phyloP scores from a whole-genome alignment of 23 tunicate species.

The Diplosoma virens region DNA sequence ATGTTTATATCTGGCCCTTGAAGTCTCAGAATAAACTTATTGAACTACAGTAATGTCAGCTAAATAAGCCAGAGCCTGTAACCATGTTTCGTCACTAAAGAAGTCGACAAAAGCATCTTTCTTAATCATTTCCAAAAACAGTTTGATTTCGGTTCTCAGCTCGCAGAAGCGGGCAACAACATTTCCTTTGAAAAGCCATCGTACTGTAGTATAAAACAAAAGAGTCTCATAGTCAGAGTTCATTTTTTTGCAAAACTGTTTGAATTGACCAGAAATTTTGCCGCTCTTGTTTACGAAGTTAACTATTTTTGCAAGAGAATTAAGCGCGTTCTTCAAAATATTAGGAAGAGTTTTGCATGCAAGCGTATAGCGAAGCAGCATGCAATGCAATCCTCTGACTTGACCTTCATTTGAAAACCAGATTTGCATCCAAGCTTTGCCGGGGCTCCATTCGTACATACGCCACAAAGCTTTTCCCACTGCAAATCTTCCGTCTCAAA shows the following conservation, averaged over 20 bases:
- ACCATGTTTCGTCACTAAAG: too few species aligned
- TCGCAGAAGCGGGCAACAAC: too few species aligned
- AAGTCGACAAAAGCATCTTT: too few species aligned
- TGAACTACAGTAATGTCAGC: too few species aligned
- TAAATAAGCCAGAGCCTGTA: too few species aligned
- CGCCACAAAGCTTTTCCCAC: conserved; percentile 57
- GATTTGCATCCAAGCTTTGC: conserved; percentile 47
- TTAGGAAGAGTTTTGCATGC: conserved; percentile 47
- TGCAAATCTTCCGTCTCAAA: conserved; percentile 19
- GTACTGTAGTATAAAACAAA: too few species aligned
- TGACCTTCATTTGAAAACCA: conserved; percentile 57
- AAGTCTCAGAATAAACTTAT: too few species aligned
- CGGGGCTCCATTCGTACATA: conserved; percentile 37
- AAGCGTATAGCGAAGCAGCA: conserved; percentile 41
- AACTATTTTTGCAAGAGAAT: conserved; percentile 44
- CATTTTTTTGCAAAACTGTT: conserved; percentile 55
- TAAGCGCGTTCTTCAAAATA: conserved; percentile 26
- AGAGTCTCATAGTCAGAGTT: conserved; percentile 31
- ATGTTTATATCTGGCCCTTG: too few species aligned
- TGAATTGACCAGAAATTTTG: conserved; percentile 29
- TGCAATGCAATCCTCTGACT: conserved; percentile 45
- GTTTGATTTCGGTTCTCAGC: too few species aligned
- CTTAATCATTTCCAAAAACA: too few species aligned
- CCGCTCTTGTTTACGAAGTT: conserved; percentile 22
- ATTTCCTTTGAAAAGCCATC: too few species aligned